These are phyloP conservation scores for Tetranychus piercei DNA, from an alignment of 2,888 invertebrate genomes.

Conservation along the genomic window DNA sequence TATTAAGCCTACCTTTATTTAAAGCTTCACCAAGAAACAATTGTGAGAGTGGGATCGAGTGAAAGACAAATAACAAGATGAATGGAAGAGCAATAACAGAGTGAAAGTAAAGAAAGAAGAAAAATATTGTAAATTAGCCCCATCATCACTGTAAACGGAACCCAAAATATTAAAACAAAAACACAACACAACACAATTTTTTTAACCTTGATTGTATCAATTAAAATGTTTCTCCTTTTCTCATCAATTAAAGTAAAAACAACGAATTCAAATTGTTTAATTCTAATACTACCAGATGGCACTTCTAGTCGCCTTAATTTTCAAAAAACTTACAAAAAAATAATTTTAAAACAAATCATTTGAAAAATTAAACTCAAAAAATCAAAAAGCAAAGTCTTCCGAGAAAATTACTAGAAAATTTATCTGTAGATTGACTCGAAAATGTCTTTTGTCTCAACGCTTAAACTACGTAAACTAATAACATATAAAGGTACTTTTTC, in stretches of 20 bases:
- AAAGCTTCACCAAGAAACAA: neutral
- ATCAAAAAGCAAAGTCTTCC: no score
- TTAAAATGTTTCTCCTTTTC: neutral
- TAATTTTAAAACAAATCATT: no score
- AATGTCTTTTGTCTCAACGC: no score
- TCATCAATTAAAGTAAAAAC: neutral
- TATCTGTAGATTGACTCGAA: no score
- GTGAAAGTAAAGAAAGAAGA: neutral
- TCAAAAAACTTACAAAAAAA: no score
- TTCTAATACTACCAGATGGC: neutral
- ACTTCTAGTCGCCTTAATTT: neutral
- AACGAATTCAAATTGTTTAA: neutral
- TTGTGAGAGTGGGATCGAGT: neutral
- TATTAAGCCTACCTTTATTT: neutral
- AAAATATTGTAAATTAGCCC: neutral
- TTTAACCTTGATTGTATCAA: neutral
- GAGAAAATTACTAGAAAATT: no score
- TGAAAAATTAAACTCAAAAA: no score
- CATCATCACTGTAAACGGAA: neutral
- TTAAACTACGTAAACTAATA: no score
- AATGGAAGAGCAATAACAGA: neutral
- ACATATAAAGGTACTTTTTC: no score
- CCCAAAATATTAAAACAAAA: neutral
- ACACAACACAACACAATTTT: neutral
- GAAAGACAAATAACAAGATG: neutral